Evolutionary conservation across 2,888 invertebrate genomes (phyloP), one percentile per base, ranked within the genome.

Genomic region (Habroteleia sp.): DNA sequence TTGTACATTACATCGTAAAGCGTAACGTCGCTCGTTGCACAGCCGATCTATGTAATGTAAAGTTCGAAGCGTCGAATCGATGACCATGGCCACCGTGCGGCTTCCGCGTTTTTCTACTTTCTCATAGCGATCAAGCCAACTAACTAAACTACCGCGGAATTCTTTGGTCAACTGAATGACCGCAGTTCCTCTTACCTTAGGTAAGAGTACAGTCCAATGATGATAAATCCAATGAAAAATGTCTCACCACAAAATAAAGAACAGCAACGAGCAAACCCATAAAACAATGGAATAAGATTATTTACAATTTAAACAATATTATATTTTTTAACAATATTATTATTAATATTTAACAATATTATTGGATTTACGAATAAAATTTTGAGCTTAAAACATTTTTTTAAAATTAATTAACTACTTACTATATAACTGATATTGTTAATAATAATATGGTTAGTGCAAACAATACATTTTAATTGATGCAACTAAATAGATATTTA

Each of bases 41-140:
- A 77, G 73, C 68, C 65, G 80, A 78, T 81, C 76, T 69, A 58
- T 69, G 75, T 77, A 76, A 79, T 74, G 35, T 17, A 31, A 62
- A 54, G 56, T 54, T 48, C 56, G 63, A 56, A 62, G 68, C 68
- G 68, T 62, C 62, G 58, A 58, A 58, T 48, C 66, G 46, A 52
- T 29, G 54, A 54, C 46, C 63, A 56, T 42, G 58, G 58, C 63
- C 77, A 76, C 74, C 35, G 69, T 60, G 71, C 56, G 35, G 69
- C 77, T 79, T 74, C 68, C 72, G 65, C 60, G 54, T 73, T 54
- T 75, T 66, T 65, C 60, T 42, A 14, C 27, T 37, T 29, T 14
- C 25, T 27, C 8, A 2, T 5, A 31, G 20, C 20, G 31, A 13
- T 54, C 44, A 33, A 16, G 31, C 31, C 16, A 11, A 52, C 42